Base-by-base conservation (phyloP, 2,797 vertebrate species). In the Crocodylus rhombifer region DNA sequence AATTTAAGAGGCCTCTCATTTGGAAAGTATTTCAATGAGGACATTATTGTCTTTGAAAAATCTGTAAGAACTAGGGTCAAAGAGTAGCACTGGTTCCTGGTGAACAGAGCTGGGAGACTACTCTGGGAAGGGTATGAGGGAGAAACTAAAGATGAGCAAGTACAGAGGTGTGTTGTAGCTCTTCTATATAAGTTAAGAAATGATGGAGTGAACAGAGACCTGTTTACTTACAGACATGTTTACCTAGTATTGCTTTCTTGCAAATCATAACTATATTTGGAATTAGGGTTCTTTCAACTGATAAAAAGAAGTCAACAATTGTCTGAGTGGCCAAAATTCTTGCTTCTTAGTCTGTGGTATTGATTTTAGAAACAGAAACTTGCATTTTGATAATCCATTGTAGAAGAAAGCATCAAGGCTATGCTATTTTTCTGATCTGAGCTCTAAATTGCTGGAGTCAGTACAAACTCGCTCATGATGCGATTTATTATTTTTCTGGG, bases 361-460 rank as follows among this genome's bases (percentile, higher is more conserved):
- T 28, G 64, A 65, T 30, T 65, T 65, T n/a, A 30, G 64, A 84
- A 82, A 5, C 20, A 77, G 2, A 4, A 56, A 18, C 2, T 85
- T 77, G 1, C 4, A n/a, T 11, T 16, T 2, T 71, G 7, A 4
- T 23, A 9, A 4, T 60, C 4, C 4, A 51, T 1, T 5, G 26
- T 30, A 62, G 69, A 79, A 77, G 20, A 81, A 58, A 4, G 0
- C 3, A 36, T 1, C 5, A 58, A 36, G 75, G 25, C 14, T 75
- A 30, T 51, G 10, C 33, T 2, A 20, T 65, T 2, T 7, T 74
- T 84, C 78, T 58, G 25, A 82, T 1, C 1, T 56, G 2, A 64
- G 62, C 62, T 26, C 26, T 28, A 64, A 56, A 36, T 60, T 84
- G 56, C 9, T 81, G 42, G 6, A 0, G 1, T 3, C 4, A 63